These are phyloP conservation scores for Drosophila gaucha DNA, from an alignment of 2,888 invertebrate genomes.

Conservation along the genomic window DNA sequence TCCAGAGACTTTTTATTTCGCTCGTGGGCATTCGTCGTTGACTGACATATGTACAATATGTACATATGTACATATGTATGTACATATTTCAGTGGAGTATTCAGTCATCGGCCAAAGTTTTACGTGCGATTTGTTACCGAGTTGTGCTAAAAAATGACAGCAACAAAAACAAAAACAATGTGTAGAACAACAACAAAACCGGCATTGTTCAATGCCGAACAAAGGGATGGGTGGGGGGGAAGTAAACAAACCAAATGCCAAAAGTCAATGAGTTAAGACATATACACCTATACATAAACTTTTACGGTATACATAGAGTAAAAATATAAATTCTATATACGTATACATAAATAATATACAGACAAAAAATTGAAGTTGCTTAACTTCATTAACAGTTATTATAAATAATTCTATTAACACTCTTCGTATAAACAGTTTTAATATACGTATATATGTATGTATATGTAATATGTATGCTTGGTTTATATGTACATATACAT, in stretches of 20 bases:
- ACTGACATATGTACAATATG: background rate
- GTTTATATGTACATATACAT: too few relatives aligned
- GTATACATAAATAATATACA: too few relatives aligned
- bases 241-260: constrained; percentile 14
- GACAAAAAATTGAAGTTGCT: too few relatives aligned
- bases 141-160: constrained; percentile 16
- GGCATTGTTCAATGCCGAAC: constrained; percentile 35
- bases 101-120: constrained; percentile 46
- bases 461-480: too few relatives aligned
- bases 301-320: background rate
- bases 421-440: too few relatives aligned
- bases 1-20: constrained; percentile 38
- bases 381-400: too few relatives aligned
- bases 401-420: background rate
- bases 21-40: constrained; percentile 44
- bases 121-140: constrained; percentile 15
- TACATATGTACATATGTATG: background rate
- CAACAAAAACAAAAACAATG: constrained; percentile 4
- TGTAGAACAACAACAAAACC: constrained; percentile 30
- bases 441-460: too few relatives aligned
- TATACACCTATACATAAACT: background rate
- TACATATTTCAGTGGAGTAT: constrained; percentile 10
- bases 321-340: background rate
- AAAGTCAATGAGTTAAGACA: constrained; percentile 15
- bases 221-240: constrained; percentile 17